Evolutionary conservation across 2,888 invertebrate species (phyloP).

Genomic region (Rutpela maculata): DNA sequence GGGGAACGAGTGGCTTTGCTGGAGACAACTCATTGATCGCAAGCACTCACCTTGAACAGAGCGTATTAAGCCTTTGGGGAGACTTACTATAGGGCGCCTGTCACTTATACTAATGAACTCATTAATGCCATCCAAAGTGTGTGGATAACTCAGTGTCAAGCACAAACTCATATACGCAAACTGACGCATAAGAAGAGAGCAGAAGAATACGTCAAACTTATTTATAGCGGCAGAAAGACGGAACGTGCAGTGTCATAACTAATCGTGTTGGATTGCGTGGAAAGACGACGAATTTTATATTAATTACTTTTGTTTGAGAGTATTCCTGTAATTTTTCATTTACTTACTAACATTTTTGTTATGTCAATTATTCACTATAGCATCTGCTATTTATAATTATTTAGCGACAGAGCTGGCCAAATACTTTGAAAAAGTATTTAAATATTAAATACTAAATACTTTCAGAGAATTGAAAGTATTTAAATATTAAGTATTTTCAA

Average conservation of each 20-base stretch:
- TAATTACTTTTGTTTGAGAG: not conserved
- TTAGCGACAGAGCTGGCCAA: too few relatives aligned
- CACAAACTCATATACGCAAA: constrained; percentile 23
- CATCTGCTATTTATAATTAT: not conserved
- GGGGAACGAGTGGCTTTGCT: constrained; percentile 14
- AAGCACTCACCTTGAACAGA: constrained; percentile 19
- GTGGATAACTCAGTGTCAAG: constrained; percentile 34
- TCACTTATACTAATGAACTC: constrained; percentile 39
- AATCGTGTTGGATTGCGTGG: not conserved
- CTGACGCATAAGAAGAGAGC: constrained; percentile 14
- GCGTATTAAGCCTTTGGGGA: constrained; percentile 30
- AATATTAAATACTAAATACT: too few relatives aligned
- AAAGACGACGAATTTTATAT: not conserved
- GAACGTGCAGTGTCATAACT: not conserved
- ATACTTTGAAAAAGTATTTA: too few relatives aligned
- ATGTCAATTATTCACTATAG: not conserved
- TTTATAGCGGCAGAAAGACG: constrained; percentile 13
- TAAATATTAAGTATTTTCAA: too few relatives aligned
- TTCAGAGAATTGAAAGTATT: too few relatives aligned
- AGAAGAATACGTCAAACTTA: constrained; percentile 13
- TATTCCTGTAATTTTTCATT: too few relatives aligned
- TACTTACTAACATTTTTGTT: not conserved
- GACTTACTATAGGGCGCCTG: constrained; percentile 16
- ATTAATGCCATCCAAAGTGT: constrained; percentile 39
- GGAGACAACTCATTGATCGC: constrained; percentile 35